Conservation (phyloP, 2,888 invertebrate genomes). For the Pemphredon lugubris region DNA sequence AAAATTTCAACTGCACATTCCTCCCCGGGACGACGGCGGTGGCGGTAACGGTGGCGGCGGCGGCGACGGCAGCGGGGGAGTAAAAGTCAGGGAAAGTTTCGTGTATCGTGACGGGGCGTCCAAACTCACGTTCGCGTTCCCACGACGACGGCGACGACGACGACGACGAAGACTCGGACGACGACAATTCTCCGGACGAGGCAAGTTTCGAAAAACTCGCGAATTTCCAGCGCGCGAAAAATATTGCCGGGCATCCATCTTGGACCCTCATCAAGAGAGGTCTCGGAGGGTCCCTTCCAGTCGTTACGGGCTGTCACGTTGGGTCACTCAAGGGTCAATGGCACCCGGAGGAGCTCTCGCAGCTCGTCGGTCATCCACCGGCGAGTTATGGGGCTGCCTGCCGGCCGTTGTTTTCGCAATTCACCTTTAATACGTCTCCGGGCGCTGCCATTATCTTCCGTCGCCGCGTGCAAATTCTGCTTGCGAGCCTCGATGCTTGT, state of each 20-base stretch:
- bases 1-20: conserved; percentile 1
- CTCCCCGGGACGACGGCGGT: not conserved
- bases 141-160: conserved; percentile 16
- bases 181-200: conserved; percentile 19
- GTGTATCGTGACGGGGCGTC: conserved; percentile 3
- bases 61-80: conserved; percentile 1
- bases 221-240: conserved; percentile 58
- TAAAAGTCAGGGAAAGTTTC: conserved; percentile 7
- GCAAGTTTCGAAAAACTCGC: conserved; percentile 50
- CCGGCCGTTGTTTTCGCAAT: conserved; percentile 65
- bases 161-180: too few species aligned
- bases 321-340: conserved; percentile 74
- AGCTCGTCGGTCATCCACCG: conserved; percentile 66
- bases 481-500: conserved; percentile 24
- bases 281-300: conserved; percentile 69
- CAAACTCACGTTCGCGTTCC: not conserved
- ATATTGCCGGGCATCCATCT: conserved; percentile 76
- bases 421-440: conserved; percentile 69
- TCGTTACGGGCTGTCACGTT: conserved; percentile 70
- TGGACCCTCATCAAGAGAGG: conserved; percentile 76
- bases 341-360: conserved; percentile 70
- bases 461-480: conserved; percentile 60
- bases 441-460: conserved; percentile 63
- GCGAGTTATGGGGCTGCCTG: conserved; percentile 58
- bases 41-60: too few species aligned